Evolutionary conservation across 2,888 invertebrate species (phyloP), one percentile per base, ranked within the genome.

Genomic region (Orthosia cruda): DNA sequence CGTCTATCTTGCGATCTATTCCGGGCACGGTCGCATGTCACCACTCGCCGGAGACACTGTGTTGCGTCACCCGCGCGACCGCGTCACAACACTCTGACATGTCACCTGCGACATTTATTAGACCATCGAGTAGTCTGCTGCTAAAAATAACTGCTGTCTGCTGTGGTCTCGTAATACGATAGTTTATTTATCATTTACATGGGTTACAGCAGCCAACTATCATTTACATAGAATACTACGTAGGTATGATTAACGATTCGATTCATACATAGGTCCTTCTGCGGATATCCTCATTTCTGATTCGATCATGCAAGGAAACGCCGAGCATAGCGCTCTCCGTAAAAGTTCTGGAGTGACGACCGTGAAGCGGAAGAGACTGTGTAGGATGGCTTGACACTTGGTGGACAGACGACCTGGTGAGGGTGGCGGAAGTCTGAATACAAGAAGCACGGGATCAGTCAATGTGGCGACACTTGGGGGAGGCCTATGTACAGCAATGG

Each of bases 1-100:
- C 91, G 95, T 95, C 95, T 95, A 79, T 92, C 18, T 26, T 3
- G 23, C 55, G 67, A 75, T 78, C 92, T 95, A 95, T 94, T 94
- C 84, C 87, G 84, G 87, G 84, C 85, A 23, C 69, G 47, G 55
- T 76, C 67, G 76, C 47, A 3, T 61, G 71, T 47, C 40, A 40
- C 40, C 40, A 40, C 1, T 40, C 58, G 18, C 70, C 82, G 81
- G 87, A 90, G 92, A 92, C 91, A 91, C 81, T 74, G 71, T 71
- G 62, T 92, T 92, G 89, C 94, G 93, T 93, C 94, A 93, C 85
- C 26, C 62, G 18, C 59, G 49, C 26, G 40, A 40, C 18, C 18
- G 64, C 82, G 82, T 83, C 85, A 78, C 83, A 70, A 65, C 75
- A 81, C 74, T 74, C 47, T 84, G 82, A 79, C 85, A 79, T 70